A percentile compares a stretch with the other conserved stretches of the same genome.
Conservation (phyloP, 2,797 vertebrate species). For the Gambelia wislizenii region DNA sequence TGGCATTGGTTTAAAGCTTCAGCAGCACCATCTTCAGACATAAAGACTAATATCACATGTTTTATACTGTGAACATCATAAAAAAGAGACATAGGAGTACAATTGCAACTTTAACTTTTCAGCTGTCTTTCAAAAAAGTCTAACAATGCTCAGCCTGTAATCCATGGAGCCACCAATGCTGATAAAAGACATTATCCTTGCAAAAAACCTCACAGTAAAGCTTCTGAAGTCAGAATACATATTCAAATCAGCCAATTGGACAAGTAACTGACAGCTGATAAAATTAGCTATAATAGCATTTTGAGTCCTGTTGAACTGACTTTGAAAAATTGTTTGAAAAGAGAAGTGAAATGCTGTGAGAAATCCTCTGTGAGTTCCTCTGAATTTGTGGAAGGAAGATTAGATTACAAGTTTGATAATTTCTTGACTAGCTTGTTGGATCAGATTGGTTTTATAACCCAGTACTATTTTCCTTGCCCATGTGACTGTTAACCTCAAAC, state of each 20-base stretch:
- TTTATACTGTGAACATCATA: not conserved
- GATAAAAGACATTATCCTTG: not conserved
- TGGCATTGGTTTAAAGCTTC: not conserved
- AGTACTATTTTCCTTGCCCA: not conserved
- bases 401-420: not conserved
- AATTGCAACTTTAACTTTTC: conserved; percentile 2
- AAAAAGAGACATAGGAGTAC: not conserved
- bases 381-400: not conserved
- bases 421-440: not conserved
- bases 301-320: conserved; percentile 22
- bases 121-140: conserved; percentile 7
- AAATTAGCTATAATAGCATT: conserved; percentile 39
- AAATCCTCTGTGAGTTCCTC: not conserved
- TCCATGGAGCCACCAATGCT: accelerated
- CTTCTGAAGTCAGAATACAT: conserved; percentile 20
- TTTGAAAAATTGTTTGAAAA: conserved; percentile 13
- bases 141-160: not conserved
- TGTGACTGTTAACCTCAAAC: not conserved
- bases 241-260: conserved; percentile 28
- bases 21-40: accelerated
- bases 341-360: not conserved
- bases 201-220: not conserved
- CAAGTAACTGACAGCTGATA: conserved; percentile 22
- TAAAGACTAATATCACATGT: accelerated
- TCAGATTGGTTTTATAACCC: not conserved